Evolutionary conservation across 2,113 vertebrate genomes (phyloP).

Genomic region (Campylomormyrus numenius): DNA sequence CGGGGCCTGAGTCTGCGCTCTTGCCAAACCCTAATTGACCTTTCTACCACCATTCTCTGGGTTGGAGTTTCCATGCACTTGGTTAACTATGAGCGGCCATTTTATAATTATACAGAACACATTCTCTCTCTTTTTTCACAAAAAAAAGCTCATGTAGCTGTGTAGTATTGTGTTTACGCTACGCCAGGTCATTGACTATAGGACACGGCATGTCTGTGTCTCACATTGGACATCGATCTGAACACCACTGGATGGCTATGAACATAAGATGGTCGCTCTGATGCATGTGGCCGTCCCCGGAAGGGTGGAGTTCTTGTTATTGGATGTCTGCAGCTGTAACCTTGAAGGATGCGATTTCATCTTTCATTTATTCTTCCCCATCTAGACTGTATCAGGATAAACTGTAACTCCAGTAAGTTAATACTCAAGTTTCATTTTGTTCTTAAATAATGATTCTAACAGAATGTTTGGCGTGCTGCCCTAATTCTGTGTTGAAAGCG

Average conservation of each 20-base stretch:
- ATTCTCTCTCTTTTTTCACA: background rate
- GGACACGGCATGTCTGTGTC: background rate
- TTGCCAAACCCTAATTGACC: slow-evolving; percentile 1
- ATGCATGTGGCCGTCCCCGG: slow-evolving; percentile 99
- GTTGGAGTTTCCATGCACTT: slow-evolving; percentile 85
- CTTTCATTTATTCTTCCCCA: slow-evolving; percentile 99
- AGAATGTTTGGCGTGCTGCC: slow-evolving; percentile 33
- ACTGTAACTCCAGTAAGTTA: slow-evolving; percentile 99
- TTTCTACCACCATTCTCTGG: slow-evolving; percentile 58
- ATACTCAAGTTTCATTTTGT: slow-evolving; percentile 99
- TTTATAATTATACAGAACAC: slow-evolving; percentile 66
- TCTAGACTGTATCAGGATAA: slow-evolving; percentile 99
- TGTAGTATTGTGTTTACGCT: background rate
- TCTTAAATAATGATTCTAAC: slow-evolving; percentile 56
- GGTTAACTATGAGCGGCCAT: slow-evolving; percentile 94
- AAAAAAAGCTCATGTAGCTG: slow-evolving; percentile 8
- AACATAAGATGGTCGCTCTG: slow-evolving; percentile 87
- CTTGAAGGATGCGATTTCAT: slow-evolving; percentile 99
- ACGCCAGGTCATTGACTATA: background rate
- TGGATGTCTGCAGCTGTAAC: slow-evolving; percentile 99
- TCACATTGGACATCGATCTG: background rate
- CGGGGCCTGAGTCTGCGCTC: slow-evolving; percentile 42
- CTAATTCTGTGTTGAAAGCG: slow-evolving; percentile 21
- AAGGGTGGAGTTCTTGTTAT: slow-evolving; percentile 99
- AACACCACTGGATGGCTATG: background rate